A percentile compares a stretch with the other conserved stretches of the same genome.
These are phyloP conservation scores for Hydrotaea cyrtoneurina DNA, from an alignment of 2,888 invertebrate genomes.

Conservation along the genomic window DNA sequence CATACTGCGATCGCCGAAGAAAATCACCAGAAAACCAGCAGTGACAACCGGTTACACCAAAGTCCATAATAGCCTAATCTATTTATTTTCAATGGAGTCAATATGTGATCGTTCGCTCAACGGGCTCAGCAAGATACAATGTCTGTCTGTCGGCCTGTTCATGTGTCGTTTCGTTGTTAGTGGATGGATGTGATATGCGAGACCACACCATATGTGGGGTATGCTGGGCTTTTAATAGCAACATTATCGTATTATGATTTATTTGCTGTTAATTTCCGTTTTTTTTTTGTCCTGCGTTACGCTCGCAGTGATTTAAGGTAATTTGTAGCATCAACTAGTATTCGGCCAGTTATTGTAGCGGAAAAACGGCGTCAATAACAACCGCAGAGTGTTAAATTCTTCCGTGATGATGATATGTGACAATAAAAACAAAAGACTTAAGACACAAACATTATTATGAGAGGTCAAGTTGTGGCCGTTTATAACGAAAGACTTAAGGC, in stretches of 20 bases:
- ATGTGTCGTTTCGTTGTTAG: background rate
- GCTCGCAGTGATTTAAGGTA: slow-evolving; percentile 8
- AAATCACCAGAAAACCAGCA: background rate
- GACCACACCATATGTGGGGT: slow-evolving; percentile 38
- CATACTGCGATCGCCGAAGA: background rate
- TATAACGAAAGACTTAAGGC: too few relatives aligned
- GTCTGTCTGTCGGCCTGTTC: background rate
- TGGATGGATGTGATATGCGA: background rate
- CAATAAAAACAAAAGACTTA: slow-evolving; percentile 39
- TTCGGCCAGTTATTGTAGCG: too few relatives aligned
- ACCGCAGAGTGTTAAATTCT: too few relatives aligned
- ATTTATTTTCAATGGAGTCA: slow-evolving; percentile 19
- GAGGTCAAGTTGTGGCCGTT: too few relatives aligned
- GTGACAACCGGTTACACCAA: background rate
- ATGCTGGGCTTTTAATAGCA: background rate
- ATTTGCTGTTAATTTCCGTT: slow-evolving; percentile 63
- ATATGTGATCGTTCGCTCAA: background rate
- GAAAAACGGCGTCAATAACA: too few relatives aligned
- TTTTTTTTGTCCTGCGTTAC: background rate
- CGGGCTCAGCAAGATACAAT: too few relatives aligned
- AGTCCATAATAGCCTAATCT: slow-evolving; percentile 28
- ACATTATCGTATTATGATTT: slow-evolving; percentile 61
- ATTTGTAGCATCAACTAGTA: slow-evolving; percentile 1
- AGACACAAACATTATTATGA: slow-evolving; percentile 37
- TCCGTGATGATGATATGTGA: background rate